These are phyloP conservation scores for Nesospiza acunhae DNA, from an alignment of 2,113 vertebrate genomes.

Conservation along the genomic window DNA sequence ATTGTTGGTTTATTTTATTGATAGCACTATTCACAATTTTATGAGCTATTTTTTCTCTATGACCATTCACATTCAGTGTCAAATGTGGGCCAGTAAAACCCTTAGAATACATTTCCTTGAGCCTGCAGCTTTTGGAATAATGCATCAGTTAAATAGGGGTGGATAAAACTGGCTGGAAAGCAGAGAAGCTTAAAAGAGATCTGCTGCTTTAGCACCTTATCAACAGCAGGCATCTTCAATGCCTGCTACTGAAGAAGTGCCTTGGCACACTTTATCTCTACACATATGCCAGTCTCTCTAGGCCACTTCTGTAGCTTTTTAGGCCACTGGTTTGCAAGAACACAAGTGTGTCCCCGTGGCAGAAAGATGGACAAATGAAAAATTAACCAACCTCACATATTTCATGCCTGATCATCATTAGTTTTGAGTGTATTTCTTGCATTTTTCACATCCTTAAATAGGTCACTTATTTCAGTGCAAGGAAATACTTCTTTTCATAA, in stretches of 20 bases:
- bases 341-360: background rate
- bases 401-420: background rate
- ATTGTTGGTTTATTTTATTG: background rate
- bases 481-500: background rate
- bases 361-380: background rate
- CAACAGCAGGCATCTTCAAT: accelerated
- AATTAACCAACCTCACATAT: accelerated
- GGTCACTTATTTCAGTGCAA: background rate
- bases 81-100: background rate
- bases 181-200: background rate
- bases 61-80: background rate
- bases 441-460: background rate
- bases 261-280: background rate
- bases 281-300: background rate
- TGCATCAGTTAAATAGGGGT: background rate
- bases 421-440: background rate
- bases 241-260: background rate
- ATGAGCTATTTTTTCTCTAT: background rate
- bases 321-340: background rate
- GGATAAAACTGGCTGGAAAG: background rate
- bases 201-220: background rate
- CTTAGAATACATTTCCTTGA: background rate
- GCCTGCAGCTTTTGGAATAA: background rate
- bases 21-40: background rate
- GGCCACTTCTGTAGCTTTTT: background rate